Percentiles rank a stretch among this genome's conserved stretches.
These are phyloP conservation scores for Parus major DNA, from an alignment of 2,113 vertebrate species.

Conservation along the genomic window DNA sequence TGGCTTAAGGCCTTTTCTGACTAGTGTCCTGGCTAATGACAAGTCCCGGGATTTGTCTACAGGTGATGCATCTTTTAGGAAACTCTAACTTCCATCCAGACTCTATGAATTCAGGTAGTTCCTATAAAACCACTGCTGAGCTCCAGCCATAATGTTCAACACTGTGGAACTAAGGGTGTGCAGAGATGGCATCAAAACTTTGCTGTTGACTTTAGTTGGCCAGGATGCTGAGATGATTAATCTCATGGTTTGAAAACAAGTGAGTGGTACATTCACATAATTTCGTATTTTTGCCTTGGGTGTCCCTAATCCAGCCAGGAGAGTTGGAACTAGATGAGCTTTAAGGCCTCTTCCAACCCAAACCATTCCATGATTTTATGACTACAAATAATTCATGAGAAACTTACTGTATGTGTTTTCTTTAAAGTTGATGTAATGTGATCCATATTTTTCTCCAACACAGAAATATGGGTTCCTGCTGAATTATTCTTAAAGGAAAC, in stretches of 20 bases:
- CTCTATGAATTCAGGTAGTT: background rate
- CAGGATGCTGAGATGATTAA: background rate
- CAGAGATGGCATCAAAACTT: background rate
- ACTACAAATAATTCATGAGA: background rate
- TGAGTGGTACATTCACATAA: background rate
- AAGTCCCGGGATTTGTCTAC: background rate
- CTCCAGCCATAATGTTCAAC: background rate
- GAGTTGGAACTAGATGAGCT: background rate
- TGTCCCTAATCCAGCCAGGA: background rate
- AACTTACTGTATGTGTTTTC: background rate
- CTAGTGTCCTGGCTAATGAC: background rate
- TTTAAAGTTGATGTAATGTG: background rate
- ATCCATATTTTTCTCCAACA: background rate
- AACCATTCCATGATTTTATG: background rate
- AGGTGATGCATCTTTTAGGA: background rate
- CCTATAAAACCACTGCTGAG: background rate
- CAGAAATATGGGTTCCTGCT: accelerated
- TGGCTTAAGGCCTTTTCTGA: background rate
- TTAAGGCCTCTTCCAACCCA: background rate
- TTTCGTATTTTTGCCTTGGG: background rate
- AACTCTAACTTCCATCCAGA: background rate
- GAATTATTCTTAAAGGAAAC: accelerated
- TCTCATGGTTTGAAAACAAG: background rate
- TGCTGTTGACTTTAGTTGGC: background rate
- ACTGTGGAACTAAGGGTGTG: accelerated